Evolutionary conservation across 2,113 vertebrate genomes (phyloP).

Genomic region (Upupa epops): DNA sequence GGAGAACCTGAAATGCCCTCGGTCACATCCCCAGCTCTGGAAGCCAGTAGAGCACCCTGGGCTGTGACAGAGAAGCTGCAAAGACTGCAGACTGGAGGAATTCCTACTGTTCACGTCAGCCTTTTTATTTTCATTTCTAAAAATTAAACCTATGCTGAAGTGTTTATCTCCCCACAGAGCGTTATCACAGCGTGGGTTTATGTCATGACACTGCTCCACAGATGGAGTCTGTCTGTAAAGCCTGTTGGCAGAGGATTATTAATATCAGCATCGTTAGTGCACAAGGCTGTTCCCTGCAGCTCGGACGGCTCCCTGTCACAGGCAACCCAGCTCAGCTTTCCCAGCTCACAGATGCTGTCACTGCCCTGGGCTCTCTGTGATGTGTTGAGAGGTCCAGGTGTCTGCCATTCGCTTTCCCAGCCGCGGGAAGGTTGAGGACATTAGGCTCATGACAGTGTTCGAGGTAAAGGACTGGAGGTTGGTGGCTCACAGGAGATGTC

Average conservation of each 20-base stretch:
- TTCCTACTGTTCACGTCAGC: neutral
- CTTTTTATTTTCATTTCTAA: neutral
- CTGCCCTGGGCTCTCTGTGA: neutral
- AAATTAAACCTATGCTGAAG: neutral
- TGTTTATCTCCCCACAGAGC: neutral
- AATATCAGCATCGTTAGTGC: neutral
- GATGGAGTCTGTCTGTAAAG: neutral
- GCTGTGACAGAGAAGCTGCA: neutral
- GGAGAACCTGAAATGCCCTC: neutral
- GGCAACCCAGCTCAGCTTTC: neutral
- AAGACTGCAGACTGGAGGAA: neutral
- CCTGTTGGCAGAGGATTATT: neutral
- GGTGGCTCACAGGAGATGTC: neutral
- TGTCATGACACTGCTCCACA: neutral
- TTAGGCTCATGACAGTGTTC: neutral
- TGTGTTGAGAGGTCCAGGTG: too few species aligned
- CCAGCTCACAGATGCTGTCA: neutral
- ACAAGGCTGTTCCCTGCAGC: neutral
- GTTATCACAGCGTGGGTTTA: neutral
- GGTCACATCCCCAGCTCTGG: too few species aligned
- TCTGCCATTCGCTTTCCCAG: neutral
- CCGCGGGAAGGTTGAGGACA: rapidly evolving
- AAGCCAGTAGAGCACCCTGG: neutral
- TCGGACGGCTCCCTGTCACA: rapidly evolving
- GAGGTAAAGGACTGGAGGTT: neutral